These are phyloP conservation scores for Nephila pilipes DNA, from an alignment of 1,140 invertebrate genomes.

Conservation along the genomic window DNA sequence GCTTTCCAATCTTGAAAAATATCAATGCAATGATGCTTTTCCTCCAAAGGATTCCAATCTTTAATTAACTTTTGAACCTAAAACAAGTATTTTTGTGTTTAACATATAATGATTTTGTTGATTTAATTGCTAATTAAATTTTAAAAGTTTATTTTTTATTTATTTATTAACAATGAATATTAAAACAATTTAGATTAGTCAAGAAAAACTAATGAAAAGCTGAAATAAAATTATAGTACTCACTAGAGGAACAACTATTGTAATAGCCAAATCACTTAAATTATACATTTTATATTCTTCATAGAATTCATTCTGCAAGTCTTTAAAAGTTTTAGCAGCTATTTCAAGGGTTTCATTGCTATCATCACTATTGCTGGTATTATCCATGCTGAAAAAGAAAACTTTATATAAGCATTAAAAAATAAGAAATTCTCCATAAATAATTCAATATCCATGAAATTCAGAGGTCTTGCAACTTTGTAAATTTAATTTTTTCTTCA, in stretches of 20 bases:
- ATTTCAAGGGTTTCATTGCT: slow-evolving; percentile 87
- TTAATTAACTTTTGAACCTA: slow-evolving; percentile 86
- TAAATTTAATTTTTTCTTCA: no score
- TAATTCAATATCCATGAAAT: no score
- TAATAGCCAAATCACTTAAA: slow-evolving; percentile 82
- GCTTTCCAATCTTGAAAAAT: slow-evolving; percentile 88
- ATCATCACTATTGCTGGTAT: slow-evolving; percentile 54
- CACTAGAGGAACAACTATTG: slow-evolving; percentile 80
- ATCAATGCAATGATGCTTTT: slow-evolving; percentile 85
- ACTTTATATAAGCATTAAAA: background rate
- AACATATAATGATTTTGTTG: background rate
- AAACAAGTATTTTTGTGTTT: background rate
- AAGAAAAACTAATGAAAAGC: background rate
- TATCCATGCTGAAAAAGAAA: slow-evolving; percentile 66
- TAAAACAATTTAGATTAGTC: no score
- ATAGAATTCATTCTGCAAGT: slow-evolving; percentile 85
- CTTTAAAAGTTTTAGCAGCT: slow-evolving; percentile 87
- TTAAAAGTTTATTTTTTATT: no score
- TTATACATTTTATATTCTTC: slow-evolving; percentile 84
- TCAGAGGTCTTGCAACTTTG: no score
- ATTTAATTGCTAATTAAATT: no score
- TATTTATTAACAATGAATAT: no score
- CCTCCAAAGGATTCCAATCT: slow-evolving; percentile 88
- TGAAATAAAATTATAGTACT: background rate
- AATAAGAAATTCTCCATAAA: no score